Base-by-base conservation (phyloP, 2,113 vertebrate genomes). In the Brachypodius melanocephalos region DNA sequence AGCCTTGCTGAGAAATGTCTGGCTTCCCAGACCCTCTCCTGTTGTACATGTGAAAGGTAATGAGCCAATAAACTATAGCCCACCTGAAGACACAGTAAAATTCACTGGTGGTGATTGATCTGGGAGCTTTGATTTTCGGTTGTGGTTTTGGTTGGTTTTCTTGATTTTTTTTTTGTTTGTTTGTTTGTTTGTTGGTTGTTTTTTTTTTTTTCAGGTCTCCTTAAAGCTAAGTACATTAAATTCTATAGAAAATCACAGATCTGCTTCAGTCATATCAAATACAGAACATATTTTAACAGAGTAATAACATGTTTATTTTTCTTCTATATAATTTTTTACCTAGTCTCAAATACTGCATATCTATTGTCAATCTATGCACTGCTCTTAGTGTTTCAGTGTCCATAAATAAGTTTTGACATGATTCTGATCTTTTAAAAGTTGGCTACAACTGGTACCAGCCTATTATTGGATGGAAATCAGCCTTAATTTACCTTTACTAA, bases 401-500 rank as follows among this genome's bases (percentile, higher is more conserved):
- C 61, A 17, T 51, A 77, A 75, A n/a, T 48, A 85, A 63, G 26
- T 82, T 72, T 57, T 43, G 63, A 54, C 8, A 25, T 32, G 24
- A 24, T 63, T 63, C 62, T 67, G 55, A 80, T 81, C 52, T 73
- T 93, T 88, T 74, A 73, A 51, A 93, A 67, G 59, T 88, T 74
- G 68, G 36, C 54, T 59, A 49, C 67, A 85, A 54, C 57, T 76
- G 52, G 5, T 58, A 46, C 26, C 59, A 88, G 32, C 18, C n/a
- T 51, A 22, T 71, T 85, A 46, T 78, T 89, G 59, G 51, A 45
- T 45, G 28, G 49, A 66, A 84, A 46, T 20, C 62, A 59, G 58
- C 66, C 66, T 58, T 81, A 93, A 87, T 92, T 92, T 95, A 72
- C 94, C 73, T 95, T 93, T 73, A 57, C 69, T 94, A 93, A 97